Evolutionary conservation across 2,113 vertebrate species (phyloP), one percentile per base, ranked within the genome.

Genomic region (Galbula dea): DNA sequence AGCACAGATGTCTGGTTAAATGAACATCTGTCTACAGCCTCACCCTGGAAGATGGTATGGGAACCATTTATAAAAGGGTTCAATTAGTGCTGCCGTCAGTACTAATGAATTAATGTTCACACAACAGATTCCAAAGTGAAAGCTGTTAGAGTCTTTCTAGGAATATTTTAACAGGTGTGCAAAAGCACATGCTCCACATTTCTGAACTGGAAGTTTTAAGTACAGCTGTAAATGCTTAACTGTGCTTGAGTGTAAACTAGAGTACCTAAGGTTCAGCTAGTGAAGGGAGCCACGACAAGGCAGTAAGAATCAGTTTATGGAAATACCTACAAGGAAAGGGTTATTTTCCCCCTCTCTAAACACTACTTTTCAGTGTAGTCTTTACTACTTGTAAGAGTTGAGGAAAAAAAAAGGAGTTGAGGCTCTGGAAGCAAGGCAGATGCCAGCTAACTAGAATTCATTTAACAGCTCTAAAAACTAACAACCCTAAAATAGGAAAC

Each of bases 1-100:
- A 71, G 88, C 95, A 94, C 95, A 96, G 96, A 95, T 96, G 96
- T 91, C 90, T 93, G 91, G 68, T 80, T 95, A 95, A 94, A 83
- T 36, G 93, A 96, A 96, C 96, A 96, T 94, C 96, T 96, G 95
- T 74, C 95, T 51, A 9, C 79, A 83, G 88, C 23, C 85, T 7
- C 22, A 54, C 11, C 6, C 85, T 86, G 51, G 85, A 95, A 94
- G 92, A 86, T 7, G 43, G 72, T 32, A 83, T 36, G 62, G 90
- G 72, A 67, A n/a, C 55, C 79, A 93, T 74, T 83, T 77, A 91
- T 74, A 88, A 86, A 91, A 92, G 86, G 73, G 88, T 88, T 90
- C 86, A 90, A 83, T 92, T 89, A 93, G 86, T 32, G 68, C 51
- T 72, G 79, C 92, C 61, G 6, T 73, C 90, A 88, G 91, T 62